A percentile compares a stretch with the other conserved stretches of the same genome.
Evolutionary conservation across 2,888 invertebrate species (phyloP).

Genomic region (Chaetoderma sp.): DNA sequence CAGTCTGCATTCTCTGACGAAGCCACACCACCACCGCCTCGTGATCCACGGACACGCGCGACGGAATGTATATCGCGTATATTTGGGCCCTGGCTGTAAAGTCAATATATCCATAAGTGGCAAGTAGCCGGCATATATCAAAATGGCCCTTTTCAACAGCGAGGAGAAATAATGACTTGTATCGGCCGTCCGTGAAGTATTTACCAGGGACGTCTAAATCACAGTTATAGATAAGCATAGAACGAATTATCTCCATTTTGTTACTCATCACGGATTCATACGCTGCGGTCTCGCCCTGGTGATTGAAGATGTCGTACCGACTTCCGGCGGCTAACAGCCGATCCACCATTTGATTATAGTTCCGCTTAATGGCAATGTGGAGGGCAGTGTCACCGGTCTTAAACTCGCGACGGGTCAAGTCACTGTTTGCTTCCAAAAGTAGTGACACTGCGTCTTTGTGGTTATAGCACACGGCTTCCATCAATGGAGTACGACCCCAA

Average conservation of each 20-base stretch:
- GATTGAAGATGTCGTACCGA: conserved; percentile 66
- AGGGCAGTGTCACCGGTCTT: conserved; percentile 68
- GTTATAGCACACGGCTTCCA: conserved; percentile 69
- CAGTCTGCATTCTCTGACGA: conserved; percentile 57
- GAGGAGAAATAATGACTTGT: conserved; percentile 62
- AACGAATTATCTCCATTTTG: conserved; percentile 62
- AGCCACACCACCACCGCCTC: conserved; percentile 57
- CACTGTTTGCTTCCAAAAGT: conserved; percentile 60
- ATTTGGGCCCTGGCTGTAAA: conserved; percentile 55
- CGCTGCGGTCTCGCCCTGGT: conserved; percentile 67
- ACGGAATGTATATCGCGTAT: conserved; percentile 55
- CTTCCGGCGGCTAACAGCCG: conserved; percentile 64
- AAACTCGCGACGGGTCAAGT: conserved; percentile 66
- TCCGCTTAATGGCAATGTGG: conserved; percentile 67
- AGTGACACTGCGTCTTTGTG: conserved; percentile 65
- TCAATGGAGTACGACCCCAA: conserved; percentile 68
- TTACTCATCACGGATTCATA: conserved; percentile 66
- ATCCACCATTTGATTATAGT: conserved; percentile 65
- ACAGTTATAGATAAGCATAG: conserved; percentile 67
- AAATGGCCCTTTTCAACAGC: conserved; percentile 66
- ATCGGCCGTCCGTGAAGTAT: conserved; percentile 62
- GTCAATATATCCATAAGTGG: conserved; percentile 61
- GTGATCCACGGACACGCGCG: conserved; percentile 55
- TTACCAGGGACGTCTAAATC: conserved; percentile 66
- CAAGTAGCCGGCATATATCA: conserved; percentile 63